phyloP scores from a whole-genome alignment of 2,888 invertebrate genomes.

The Xestoiulus laeticollis region DNA sequence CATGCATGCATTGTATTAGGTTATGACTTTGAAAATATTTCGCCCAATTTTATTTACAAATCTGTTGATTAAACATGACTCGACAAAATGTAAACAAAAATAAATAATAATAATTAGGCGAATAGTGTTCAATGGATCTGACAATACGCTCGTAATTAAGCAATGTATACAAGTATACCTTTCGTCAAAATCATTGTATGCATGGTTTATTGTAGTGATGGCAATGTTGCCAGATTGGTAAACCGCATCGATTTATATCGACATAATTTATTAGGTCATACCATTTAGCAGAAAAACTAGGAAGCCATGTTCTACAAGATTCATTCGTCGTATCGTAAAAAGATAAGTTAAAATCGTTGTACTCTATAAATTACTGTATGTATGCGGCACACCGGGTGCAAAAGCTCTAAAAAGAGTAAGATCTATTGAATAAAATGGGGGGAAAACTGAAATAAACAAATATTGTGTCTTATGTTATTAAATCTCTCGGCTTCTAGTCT shows the following conservation, averaged over 20 bases:
- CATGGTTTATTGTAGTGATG: too few relatives aligned
- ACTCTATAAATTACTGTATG: background rate
- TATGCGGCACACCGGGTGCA: background rate
- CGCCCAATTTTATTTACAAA: too few relatives aligned
- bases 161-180: too few relatives aligned
- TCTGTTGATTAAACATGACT: too few relatives aligned
- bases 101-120: too few relatives aligned
- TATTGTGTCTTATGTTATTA: conserved; percentile 2
- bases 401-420: background rate
- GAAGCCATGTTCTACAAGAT: background rate
- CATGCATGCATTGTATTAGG: too few relatives aligned
- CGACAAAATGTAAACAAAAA: too few relatives aligned
- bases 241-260: background rate
- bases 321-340: background rate
- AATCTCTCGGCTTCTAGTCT: background rate
- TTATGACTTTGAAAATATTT: too few relatives aligned
- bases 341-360: background rate
- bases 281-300: background rate
- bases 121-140: too few relatives aligned
- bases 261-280: background rate
- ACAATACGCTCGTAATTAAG: too few relatives aligned
- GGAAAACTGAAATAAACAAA: background rate
- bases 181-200: too few relatives aligned
- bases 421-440: background rate
- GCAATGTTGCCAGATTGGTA: too few relatives aligned